These are phyloP conservation scores for Panurus biarmicus DNA, from an alignment of 2,113 vertebrate genomes.

Conservation along the genomic window DNA sequence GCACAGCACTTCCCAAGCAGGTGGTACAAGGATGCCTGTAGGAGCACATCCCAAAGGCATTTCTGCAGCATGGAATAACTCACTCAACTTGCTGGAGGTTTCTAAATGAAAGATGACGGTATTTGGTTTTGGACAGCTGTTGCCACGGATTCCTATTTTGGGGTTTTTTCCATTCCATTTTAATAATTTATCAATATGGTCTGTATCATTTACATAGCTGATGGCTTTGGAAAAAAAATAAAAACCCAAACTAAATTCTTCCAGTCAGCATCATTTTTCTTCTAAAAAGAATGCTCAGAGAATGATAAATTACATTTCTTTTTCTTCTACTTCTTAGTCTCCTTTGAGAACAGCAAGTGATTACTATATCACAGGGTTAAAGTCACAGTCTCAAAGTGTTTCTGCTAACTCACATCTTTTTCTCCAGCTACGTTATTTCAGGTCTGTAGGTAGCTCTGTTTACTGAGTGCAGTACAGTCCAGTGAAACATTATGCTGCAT, in stretches of 20 bases:
- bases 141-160: not conserved
- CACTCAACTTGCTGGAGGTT: not conserved
- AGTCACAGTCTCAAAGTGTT: not conserved
- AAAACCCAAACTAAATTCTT: not conserved
- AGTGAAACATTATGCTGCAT: not conserved
- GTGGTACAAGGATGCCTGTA: not conserved
- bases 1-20: not conserved
- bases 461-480: not conserved
- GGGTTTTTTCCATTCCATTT: not conserved
- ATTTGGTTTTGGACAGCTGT: not conserved
- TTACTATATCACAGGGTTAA: not conserved
- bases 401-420: not conserved
- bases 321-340: not conserved
- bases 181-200: not conserved
- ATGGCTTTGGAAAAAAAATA: not conserved
- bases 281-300: not conserved
- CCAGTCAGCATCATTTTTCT: not conserved
- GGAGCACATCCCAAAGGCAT: conserved; percentile 8
- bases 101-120: not conserved
- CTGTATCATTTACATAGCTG: not conserved
- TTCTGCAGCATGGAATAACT: not conserved
- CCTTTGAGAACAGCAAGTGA: not conserved
- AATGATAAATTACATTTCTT: not conserved
- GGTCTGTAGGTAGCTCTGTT: not conserved
- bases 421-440: not conserved